A percentile compares a stretch with the other conserved stretches of the same genome.
Evolutionary conservation across 35 echinoderm and acorn worm genomes (phyloP).

Genomic region (Ptychodera flava): DNA sequence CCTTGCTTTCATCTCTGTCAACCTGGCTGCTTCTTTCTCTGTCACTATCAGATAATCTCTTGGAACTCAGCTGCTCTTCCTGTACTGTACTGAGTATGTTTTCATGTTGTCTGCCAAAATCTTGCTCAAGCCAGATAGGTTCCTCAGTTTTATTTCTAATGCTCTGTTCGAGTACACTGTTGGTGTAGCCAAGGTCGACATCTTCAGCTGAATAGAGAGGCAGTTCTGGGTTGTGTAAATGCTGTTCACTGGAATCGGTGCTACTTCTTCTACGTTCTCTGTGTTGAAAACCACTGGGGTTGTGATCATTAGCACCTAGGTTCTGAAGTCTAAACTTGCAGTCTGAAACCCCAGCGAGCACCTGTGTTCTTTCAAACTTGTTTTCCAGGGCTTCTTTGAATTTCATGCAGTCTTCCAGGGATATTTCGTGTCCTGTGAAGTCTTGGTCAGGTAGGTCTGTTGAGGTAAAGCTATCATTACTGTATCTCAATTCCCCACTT

Average conservation of each 20-base stretch:
- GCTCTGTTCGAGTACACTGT: background rate
- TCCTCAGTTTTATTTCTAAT: background rate
- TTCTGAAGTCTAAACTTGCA: background rate
- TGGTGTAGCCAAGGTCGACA: background rate
- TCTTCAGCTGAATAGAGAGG: background rate
- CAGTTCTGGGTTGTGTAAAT: background rate
- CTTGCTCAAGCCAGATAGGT: background rate
- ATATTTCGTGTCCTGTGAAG: constrained; percentile 66
- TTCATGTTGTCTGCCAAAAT: background rate
- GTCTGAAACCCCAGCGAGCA: no score
- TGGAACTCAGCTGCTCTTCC: background rate
- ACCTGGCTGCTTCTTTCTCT: background rate
- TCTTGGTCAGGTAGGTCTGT: constrained; percentile 75
- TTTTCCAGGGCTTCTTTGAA: constrained; percentile 83
- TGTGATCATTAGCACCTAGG: background rate
- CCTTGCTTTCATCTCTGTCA: background rate
- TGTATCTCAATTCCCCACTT: constrained; percentile 85
- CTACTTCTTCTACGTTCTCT: background rate
- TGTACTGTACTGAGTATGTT: background rate
- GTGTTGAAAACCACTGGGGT: background rate
- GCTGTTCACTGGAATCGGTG: background rate
- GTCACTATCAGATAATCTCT: background rate
- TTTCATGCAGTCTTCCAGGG: constrained; percentile 88
- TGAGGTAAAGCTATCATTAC: constrained; percentile 94
- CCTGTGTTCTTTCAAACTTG: constrained; percentile 59